Evolutionary conservation across 2,888 invertebrate species (phyloP).

Genomic region (Andrena marginata): DNA sequence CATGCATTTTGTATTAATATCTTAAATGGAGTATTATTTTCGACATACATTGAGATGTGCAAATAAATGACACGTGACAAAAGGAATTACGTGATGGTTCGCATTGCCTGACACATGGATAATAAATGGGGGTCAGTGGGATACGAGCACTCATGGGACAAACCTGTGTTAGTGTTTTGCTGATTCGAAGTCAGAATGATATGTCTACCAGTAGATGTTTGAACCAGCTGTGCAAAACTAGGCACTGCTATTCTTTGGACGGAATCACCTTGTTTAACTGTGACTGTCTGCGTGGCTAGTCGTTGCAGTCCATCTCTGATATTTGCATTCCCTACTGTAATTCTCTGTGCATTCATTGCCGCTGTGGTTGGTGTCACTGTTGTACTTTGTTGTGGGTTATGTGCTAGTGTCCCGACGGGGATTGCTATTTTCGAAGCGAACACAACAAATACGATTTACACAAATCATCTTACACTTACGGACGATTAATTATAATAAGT

Average conservation of each 20-base stretch:
- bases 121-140: constrained; percentile 59
- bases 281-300: constrained; percentile 81
- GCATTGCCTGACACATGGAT: constrained; percentile 20
- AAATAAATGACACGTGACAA: constrained; percentile 40
- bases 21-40: neutral
- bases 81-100: constrained; percentile 21
- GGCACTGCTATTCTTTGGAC: constrained; percentile 83
- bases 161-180: constrained; percentile 82
- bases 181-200: constrained; percentile 87
- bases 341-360: constrained; percentile 83
- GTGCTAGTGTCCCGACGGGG: constrained; percentile 84
- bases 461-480: constrained; percentile 33
- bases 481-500: constrained; percentile 42
- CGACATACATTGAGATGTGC: constrained; percentile 44
- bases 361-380: constrained; percentile 77
- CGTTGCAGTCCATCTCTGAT: constrained; percentile 81
- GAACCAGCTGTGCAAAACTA: constrained; percentile 89
- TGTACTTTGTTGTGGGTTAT: constrained; percentile 80
- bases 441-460: constrained; percentile 57
- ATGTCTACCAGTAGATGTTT: constrained; percentile 90
- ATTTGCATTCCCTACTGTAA: constrained; percentile 80
- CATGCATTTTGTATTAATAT: constrained; percentile 42
- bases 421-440: constrained; percentile 83
- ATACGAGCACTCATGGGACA: constrained; percentile 65
- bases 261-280: constrained; percentile 83